A percentile compares a stretch with the other conserved stretches of the same genome.
Conservation (phyloP, 2,113 vertebrate genomes). For the Rhinoderma darwinii region DNA sequence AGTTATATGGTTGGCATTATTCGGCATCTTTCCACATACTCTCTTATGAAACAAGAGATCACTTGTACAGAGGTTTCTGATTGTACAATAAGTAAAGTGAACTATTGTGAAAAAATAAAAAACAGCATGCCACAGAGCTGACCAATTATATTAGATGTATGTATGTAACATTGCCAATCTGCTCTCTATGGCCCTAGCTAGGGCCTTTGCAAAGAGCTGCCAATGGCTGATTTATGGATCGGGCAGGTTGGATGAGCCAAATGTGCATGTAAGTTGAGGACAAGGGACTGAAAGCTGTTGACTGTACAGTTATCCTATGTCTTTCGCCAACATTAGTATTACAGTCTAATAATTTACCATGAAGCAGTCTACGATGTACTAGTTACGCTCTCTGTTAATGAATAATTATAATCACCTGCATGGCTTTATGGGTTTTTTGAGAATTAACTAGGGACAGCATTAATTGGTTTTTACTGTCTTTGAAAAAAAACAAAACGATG, state of each 20-base stretch:
- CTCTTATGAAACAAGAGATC: not conserved
- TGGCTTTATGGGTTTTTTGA: not conserved
- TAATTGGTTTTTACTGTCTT: conserved; percentile 16
- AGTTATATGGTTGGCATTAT: not conserved
- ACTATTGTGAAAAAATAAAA: not conserved
- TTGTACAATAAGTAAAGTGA: not conserved
- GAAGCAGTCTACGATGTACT: not conserved
- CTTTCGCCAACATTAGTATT: not conserved
- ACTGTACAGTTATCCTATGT: not conserved
- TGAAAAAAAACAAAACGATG: not conserved
- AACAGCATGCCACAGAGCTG: not conserved
- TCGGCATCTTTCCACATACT: not conserved
- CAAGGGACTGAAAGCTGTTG: not conserved
- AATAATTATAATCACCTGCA: not conserved
- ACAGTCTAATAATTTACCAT: not conserved
- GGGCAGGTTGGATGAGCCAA: not conserved
- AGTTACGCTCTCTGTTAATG: not conserved
- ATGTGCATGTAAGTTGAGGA: not conserved
- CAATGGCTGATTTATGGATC: not conserved
- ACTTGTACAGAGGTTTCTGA: not conserved
- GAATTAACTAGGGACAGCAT: not conserved
- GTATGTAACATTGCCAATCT: not conserved
- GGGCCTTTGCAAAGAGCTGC: not conserved
- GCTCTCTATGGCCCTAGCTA: not conserved
- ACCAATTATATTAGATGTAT: not conserved